phyloP scores from a whole-genome alignment of 2,797 vertebrate species.

The Moxostoma hubbsi region DNA sequence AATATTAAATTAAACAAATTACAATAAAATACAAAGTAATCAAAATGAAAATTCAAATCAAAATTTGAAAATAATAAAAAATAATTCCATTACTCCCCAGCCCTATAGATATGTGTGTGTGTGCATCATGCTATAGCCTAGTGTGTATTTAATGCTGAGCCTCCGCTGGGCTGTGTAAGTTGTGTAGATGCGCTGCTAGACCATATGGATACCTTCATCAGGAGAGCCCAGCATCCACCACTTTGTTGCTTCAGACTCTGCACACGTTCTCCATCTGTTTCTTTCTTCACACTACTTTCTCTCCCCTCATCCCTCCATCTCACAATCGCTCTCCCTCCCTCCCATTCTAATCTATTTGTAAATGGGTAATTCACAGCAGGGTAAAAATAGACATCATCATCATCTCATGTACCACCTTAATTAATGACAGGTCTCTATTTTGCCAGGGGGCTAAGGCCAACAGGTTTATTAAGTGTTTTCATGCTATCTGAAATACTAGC shows the following conservation, averaged over 20 bases:
- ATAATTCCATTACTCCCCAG: too few relatives aligned
- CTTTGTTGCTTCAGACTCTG: slow-evolving; percentile 76
- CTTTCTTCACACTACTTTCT: slow-evolving; percentile 54
- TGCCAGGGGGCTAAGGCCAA: slow-evolving; percentile 35
- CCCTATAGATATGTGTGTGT: neutral
- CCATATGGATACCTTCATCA: slow-evolving; percentile 80
- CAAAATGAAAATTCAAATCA: too few relatives aligned
- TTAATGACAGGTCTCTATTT: slow-evolving; percentile 41
- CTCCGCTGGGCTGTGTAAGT: slow-evolving; percentile 39
- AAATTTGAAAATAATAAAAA: too few relatives aligned
- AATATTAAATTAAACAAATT: too few relatives aligned
- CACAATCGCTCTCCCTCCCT: slow-evolving; percentile 40
- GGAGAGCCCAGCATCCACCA: slow-evolving; percentile 79
- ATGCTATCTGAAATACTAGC: slow-evolving; percentile 45
- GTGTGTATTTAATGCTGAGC: slow-evolving; percentile 60
- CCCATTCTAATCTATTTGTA: slow-evolving; percentile 53
- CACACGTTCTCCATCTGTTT: slow-evolving; percentile 64
- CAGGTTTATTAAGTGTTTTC: slow-evolving; percentile 52
- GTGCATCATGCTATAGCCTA: slow-evolving; percentile 56
- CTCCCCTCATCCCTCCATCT: slow-evolving; percentile 40
- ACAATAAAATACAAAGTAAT: too few relatives aligned
- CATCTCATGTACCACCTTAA: slow-evolving; percentile 49
- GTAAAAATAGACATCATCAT: slow-evolving; percentile 54
- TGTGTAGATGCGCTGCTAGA: slow-evolving; percentile 68
- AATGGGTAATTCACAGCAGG: slow-evolving; percentile 43